These are phyloP conservation scores for Chaetorhynchus papuensis DNA, from an alignment of 2,113 vertebrate genomes.

Conservation along the genomic window DNA sequence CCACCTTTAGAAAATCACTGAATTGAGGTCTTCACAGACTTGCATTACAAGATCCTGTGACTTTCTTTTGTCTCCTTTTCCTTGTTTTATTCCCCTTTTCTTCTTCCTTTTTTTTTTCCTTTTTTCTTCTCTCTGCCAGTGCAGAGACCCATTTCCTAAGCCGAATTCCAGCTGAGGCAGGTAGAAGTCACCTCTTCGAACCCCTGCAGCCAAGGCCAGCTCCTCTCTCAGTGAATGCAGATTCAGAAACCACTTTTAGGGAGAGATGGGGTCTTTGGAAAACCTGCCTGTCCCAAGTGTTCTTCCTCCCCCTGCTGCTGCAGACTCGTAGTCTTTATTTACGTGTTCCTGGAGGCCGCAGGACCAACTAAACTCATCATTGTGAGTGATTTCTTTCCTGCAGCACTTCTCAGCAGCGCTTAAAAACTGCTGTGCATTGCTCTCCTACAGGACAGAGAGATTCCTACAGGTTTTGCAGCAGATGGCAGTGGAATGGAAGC, in stretches of 20 bases:
- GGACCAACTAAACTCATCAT: neutral
- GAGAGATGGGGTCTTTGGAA: neutral
- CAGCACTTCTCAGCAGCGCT: slow-evolving; percentile 20
- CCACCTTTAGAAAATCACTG: neutral
- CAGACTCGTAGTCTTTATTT: neutral
- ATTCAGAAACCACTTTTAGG: neutral
- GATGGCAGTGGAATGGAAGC: neutral
- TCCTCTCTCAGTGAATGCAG: fast-evolving
- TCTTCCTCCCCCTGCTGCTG: neutral
- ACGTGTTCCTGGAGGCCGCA: neutral
- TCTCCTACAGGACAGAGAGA: slow-evolving; percentile 14
- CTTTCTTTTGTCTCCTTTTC: neutral
- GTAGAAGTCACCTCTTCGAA: neutral
- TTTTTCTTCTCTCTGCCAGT: neutral
- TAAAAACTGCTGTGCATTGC: neutral
- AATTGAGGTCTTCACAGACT: neutral
- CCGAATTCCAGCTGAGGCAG: neutral
- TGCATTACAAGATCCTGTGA: neutral
- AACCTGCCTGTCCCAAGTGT: neutral
- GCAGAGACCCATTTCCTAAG: neutral
- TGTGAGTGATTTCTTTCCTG: slow-evolving; percentile 37
- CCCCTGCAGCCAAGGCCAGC: neutral
- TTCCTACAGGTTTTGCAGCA: slow-evolving; percentile 52
- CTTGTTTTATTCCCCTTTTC: neutral
- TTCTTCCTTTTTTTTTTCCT: neutral